Evolutionary conservation across 2,797 vertebrate genomes (phyloP), one percentile per base, ranked within the genome.

Genomic region (Lithobates sylvaticus): DNA sequence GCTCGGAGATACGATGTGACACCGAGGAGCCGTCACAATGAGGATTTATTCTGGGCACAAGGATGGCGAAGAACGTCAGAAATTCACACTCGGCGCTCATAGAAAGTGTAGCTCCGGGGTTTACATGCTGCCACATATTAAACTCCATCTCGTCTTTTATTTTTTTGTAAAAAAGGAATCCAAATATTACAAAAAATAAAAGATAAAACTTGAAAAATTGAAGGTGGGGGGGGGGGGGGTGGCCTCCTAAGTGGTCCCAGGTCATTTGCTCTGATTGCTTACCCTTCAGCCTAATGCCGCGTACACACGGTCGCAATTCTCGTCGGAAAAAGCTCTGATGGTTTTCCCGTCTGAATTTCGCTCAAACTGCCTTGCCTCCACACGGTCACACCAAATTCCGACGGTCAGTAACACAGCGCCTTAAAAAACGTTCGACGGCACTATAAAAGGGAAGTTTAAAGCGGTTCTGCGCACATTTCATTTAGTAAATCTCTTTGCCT

Each of bases 1-100:
- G 76, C 84, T 69, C 70, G n/a, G 64, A 85, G 77, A 80, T 85
- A 42, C 42, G 23, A 81, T 29, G 15, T 74, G 84, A 75, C 84
- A 68, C 58, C 15, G 68, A 47, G 44, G 42, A 79, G 15, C 77
- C 32, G 69, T 67, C 36, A 73, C 70, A 64, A 72, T 65, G 64
- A 85, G 61, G 5, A 69, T 58, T 75, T 74, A 69, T 81, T 79
- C 58, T 2, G 54, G 29, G 27, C 27, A 10, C 10, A 54, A 61
- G 69, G 64, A 71, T 39, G 69, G 44, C 44, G 44, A 67, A 36
- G 47, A 23, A 15, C 71, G 32, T 29, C 78, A 69, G 26, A 23
- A 12, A 50, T 23, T 27, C 42, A 21, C 39, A 44, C 78, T 69
- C 29, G 15, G 27, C 47, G 58, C 32, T 36, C 54, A 18, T 29